Evolutionary conservation across 2,797 vertebrate genomes (phyloP).

Genomic region (Onychomys torridus): DNA sequence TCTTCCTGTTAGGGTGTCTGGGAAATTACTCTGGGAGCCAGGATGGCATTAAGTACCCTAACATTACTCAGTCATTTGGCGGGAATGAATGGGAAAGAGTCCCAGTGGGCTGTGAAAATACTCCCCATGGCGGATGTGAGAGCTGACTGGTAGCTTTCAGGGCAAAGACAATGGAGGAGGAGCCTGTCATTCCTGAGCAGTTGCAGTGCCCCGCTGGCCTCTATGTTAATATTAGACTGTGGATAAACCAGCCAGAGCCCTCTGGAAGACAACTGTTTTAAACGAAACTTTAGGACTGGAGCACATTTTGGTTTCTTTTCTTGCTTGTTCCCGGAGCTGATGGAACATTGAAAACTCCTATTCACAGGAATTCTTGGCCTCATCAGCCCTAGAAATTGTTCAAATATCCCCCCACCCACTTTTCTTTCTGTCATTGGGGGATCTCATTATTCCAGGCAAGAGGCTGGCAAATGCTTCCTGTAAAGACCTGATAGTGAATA

Average conservation of each 20-base stretch:
- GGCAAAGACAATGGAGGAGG: background rate
- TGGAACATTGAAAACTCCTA: slow-evolving; percentile 57
- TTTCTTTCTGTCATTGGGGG: slow-evolving; percentile 40
- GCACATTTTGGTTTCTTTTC: slow-evolving; percentile 49
- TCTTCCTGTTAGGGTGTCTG: background rate
- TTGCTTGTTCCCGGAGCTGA: slow-evolving; percentile 29
- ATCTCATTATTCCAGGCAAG: slow-evolving; percentile 57
- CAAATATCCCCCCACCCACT: background rate
- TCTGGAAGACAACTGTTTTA: slow-evolving; percentile 2
- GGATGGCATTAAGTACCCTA: background rate
- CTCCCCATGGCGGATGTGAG: background rate
- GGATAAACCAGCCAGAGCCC: background rate
- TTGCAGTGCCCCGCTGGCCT: background rate
- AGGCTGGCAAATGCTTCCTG: slow-evolving; percentile 10
- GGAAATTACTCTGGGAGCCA: background rate
- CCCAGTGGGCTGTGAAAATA: background rate
- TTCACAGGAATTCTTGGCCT: slow-evolving; percentile 55
- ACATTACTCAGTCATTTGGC: background rate
- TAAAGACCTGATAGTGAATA: slow-evolving; percentile 62
- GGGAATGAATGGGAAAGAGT: background rate
- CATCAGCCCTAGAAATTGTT: slow-evolving; percentile 19
- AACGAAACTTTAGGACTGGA: slow-evolving; percentile 26
- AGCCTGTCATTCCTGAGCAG: background rate
- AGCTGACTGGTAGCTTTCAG: background rate
- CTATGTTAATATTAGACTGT: background rate